Evolutionary conservation across 2,797 vertebrate species (phyloP).

Genomic region (Heterohyrax brucei): DNA sequence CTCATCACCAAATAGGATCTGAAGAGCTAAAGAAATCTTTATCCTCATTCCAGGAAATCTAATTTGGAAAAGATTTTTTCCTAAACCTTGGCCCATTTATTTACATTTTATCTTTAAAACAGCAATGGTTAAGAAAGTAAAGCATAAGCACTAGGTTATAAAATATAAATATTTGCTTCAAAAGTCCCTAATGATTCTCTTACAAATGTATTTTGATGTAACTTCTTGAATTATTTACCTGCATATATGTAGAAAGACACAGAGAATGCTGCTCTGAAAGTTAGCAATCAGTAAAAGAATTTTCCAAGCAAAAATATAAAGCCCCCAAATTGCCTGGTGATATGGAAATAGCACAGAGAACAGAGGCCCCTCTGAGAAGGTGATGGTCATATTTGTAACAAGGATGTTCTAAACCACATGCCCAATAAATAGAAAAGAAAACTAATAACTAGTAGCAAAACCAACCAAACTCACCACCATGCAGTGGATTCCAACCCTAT

Average conservation of each 20-base stretch:
- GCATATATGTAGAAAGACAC: not conserved
- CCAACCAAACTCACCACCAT: too few species aligned
- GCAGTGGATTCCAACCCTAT: too few species aligned
- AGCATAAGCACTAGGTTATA: not conserved
- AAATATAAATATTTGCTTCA: slow-evolving; percentile 67
- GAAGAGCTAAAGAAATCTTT: slow-evolving; percentile 53
- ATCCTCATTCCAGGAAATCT: slow-evolving; percentile 25
- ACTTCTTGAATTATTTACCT: slow-evolving; percentile 46
- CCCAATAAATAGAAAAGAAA: not conserved
- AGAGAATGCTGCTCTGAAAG: slow-evolving; percentile 28
- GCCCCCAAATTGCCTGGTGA: not conserved
- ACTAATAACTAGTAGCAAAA: not conserved
- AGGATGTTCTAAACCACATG: not conserved
- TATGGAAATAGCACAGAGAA: not conserved
- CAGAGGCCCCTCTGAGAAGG: not conserved
- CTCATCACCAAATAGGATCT: slow-evolving; percentile 37
- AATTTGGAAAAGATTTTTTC: slow-evolving; percentile 60
- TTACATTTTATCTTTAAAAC: slow-evolving; percentile 42
- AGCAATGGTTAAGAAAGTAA: not conserved
- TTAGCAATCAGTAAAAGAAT: slow-evolving; percentile 62
- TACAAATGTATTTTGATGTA: slow-evolving; percentile 25
- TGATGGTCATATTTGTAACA: not conserved
- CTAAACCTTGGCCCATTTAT: slow-evolving; percentile 31
- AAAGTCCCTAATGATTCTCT: not conserved
- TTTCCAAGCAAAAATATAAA: slow-evolving; percentile 65